Conservation (phyloP, 2,888 invertebrate genomes). For the Epirrhoe tristata region DNA sequence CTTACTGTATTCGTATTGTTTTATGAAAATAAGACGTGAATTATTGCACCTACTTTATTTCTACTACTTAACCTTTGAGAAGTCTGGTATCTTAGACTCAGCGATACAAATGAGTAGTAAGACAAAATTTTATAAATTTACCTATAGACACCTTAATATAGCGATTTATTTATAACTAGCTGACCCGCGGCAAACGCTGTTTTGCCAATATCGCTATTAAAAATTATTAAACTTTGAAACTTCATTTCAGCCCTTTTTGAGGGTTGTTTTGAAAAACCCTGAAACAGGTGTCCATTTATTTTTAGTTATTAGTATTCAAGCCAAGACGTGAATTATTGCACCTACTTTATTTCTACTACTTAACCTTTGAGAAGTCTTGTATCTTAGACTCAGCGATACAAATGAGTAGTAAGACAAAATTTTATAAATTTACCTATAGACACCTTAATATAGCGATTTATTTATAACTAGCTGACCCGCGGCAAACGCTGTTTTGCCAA, state of each 20-base stretch:
- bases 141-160: neutral
- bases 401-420: neutral
- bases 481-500: too few species aligned
- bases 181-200: too few species aligned
- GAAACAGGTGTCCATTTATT: too few species aligned
- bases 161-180: too few species aligned
- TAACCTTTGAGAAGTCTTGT: neutral
- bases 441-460: too few species aligned
- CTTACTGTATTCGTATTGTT: conserved; percentile 3
- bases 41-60: neutral
- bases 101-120: neutral
- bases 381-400: neutral
- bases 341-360: neutral
- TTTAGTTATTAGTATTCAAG: too few species aligned
- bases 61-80: neutral
- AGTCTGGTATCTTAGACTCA: neutral
- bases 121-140: neutral
- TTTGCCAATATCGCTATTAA: too few species aligned
- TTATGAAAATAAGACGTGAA: neutral
- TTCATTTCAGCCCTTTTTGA: too few species aligned
- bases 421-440: neutral
- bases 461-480: too few species aligned
- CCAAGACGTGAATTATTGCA: neutral
- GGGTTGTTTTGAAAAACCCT: too few species aligned
- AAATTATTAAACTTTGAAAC: too few species aligned